Percentiles rank a stretch among this genome's conserved stretches.
phyloP scores from a whole-genome alignment of 2,888 invertebrate genomes.

The Phaonia tiefii region DNA sequence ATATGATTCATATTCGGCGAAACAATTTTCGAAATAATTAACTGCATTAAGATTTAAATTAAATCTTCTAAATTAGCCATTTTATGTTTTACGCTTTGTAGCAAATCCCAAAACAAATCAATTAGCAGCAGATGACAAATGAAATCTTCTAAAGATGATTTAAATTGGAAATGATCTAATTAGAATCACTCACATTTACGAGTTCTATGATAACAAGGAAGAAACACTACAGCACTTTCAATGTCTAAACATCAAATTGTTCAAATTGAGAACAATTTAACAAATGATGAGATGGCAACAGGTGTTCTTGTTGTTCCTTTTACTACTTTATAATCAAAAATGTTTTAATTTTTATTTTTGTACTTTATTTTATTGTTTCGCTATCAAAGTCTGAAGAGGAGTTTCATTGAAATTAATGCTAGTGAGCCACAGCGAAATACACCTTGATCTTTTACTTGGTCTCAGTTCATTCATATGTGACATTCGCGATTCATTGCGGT shows the following conservation, averaged over 20 bases:
- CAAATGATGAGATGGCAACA: neutral
- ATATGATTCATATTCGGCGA: no score
- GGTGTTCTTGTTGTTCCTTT: neutral
- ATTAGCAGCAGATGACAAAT: no score
- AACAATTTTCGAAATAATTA: neutral
- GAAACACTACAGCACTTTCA: no score
- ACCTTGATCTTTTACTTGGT: constrained; percentile 25
- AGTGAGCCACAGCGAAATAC: no score
- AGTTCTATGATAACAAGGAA: no score
- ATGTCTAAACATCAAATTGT: no score
- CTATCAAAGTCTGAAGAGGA: neutral
- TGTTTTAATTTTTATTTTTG: neutral
- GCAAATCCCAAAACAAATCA: no score
- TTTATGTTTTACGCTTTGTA: neutral
- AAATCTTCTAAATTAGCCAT: constrained; percentile 12
- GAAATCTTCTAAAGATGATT: no score
- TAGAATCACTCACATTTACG: no score
- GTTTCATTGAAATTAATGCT: no score
- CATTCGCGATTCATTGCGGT: neutral
- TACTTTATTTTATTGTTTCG: neutral
- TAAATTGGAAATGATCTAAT: no score
- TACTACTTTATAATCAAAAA: neutral
- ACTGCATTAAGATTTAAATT: neutral
- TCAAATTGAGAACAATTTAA: no score
- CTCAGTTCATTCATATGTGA: neutral